Evolutionary conservation across 2,797 vertebrate species (phyloP).

Genomic region (Rhabdophis nuchalis): DNA sequence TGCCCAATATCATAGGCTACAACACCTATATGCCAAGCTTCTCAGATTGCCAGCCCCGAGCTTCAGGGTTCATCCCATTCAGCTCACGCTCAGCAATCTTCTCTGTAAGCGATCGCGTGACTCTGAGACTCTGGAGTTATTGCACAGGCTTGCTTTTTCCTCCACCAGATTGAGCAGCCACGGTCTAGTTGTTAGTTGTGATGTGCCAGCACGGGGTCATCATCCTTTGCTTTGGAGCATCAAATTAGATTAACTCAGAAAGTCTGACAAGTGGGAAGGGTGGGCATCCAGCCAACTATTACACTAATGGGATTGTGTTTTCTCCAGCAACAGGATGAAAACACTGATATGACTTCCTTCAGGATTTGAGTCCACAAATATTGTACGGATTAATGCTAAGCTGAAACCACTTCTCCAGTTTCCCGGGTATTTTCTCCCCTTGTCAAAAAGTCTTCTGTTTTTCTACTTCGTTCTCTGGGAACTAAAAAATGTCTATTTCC

Average conservation of each 20-base stretch:
- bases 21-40: background rate
- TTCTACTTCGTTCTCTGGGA: background rate
- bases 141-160: constrained; percentile 60
- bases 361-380: background rate
- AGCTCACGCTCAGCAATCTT: background rate
- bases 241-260: constrained; percentile 63
- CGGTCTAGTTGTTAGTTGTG: constrained; percentile 65
- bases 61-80: background rate
- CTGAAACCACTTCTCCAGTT: background rate
- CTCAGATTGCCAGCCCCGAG: background rate
- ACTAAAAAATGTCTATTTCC: background rate
- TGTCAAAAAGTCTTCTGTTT: background rate
- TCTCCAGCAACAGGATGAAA: constrained; percentile 29
- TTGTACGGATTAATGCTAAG: background rate
- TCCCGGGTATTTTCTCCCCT: background rate
- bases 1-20: background rate
- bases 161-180: constrained; percentile 62
- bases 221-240: constrained; percentile 58
- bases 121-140: constrained; percentile 44
- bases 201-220: constrained; percentile 60
- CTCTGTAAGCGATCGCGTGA: background rate
- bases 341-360: constrained; percentile 21
- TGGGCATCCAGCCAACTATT: constrained; percentile 28
- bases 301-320: constrained; percentile 30
- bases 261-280: constrained; percentile 48